A percentile compares a stretch with the other conserved stretches of the same genome.
phyloP scores from a whole-genome alignment of 2,113 vertebrate species.

The Probosciger aterrimus region DNA sequence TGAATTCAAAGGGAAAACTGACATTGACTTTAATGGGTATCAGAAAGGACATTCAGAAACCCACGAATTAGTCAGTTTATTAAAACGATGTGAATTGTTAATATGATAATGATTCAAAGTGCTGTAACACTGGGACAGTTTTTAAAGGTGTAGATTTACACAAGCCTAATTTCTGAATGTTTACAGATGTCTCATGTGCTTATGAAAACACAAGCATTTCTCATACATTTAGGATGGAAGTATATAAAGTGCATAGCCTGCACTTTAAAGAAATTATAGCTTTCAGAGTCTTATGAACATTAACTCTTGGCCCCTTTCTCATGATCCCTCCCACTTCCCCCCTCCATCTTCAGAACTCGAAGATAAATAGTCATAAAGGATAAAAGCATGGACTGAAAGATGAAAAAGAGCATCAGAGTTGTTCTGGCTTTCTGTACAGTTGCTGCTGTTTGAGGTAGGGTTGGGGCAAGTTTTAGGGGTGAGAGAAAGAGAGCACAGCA shows the following conservation, averaged over 20 bases:
- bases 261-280: background rate
- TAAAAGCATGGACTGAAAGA: background rate
- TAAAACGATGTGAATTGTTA: slow-evolving; percentile 1
- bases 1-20: slow-evolving; percentile 47
- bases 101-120: slow-evolving; percentile 24
- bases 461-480: background rate
- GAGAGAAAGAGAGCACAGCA: background rate
- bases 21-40: slow-evolving; percentile 40
- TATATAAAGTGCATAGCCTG: background rate
- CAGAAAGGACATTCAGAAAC: slow-evolving; percentile 19
- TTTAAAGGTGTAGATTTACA: slow-evolving; percentile 38
- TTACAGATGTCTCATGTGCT: slow-evolving; percentile 26
- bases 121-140: background rate
- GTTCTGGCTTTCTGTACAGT: background rate
- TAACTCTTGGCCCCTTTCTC: background rate
- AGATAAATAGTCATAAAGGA: slow-evolving; percentile 31
- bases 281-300: background rate
- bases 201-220: slow-evolving; percentile 7
- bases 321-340: background rate
- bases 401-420: slow-evolving; percentile 20
- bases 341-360: background rate
- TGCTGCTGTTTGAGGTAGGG: background rate
- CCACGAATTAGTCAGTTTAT: slow-evolving; percentile 16
- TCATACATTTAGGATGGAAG: background rate
- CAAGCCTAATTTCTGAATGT: slow-evolving; percentile 32